These are phyloP conservation scores for Odocoileus hemionus DNA, from an alignment of 2,113 vertebrate genomes.

Conservation along the genomic window DNA sequence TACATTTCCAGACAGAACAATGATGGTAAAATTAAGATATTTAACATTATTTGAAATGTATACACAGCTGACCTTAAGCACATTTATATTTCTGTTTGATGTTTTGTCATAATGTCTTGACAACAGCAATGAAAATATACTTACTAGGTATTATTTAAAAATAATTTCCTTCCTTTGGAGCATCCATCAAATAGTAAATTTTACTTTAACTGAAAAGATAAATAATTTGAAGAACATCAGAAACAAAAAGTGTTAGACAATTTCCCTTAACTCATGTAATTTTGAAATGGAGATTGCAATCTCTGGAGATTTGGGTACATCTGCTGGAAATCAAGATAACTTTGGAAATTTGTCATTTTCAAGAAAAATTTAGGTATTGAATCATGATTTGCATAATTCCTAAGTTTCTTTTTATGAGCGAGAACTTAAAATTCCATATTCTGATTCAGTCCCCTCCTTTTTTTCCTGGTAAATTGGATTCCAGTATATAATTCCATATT, in stretches of 20 bases:
- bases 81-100: neutral
- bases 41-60: neutral
- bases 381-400: neutral
- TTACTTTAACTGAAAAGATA: slow-evolving; percentile 18
- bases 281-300: neutral
- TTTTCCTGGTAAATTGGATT: neutral
- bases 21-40: neutral
- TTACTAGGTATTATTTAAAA: neutral
- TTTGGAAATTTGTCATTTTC: neutral
- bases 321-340: neutral
- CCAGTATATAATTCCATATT: neutral
- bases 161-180: neutral
- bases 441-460: neutral
- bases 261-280: neutral
- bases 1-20: neutral
- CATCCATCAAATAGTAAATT: neutral
- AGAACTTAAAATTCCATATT: neutral
- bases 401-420: slow-evolving; percentile 24
- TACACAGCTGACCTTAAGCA: neutral
- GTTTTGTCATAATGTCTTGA: neutral
- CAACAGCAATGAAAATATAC: neutral
- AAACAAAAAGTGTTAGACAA: neutral
- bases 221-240: neutral
- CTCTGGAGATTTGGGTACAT: neutral
- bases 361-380: neutral